These are phyloP conservation scores for Acipenser oxyrinchus DNA, from an alignment of 2,797 vertebrate genomes.

Conservation along the genomic window DNA sequence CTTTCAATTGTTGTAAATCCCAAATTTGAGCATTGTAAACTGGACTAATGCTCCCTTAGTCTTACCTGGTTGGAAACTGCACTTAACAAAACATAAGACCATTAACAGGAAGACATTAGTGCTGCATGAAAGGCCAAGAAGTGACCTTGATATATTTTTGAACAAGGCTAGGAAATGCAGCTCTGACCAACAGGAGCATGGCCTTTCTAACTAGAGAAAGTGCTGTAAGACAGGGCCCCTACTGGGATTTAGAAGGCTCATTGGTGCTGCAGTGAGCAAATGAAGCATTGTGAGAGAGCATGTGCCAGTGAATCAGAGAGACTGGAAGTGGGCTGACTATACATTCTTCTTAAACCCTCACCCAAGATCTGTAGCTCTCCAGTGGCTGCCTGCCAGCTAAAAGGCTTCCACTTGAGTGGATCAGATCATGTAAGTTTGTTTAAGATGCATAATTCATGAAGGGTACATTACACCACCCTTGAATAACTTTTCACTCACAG, in stretches of 20 bases:
- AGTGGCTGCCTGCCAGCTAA: slow-evolving; percentile 45
- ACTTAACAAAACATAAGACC: too few species aligned
- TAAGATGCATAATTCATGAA: slow-evolving; percentile 80
- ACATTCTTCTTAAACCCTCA: slow-evolving; percentile 30
- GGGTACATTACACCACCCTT: slow-evolving; percentile 55
- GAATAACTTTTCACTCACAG: slow-evolving; percentile 50
- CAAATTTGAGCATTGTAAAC: too few species aligned
- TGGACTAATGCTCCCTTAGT: too few species aligned
- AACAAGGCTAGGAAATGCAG: slow-evolving; percentile 32
- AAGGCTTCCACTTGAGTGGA: slow-evolving; percentile 57
- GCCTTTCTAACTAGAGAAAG: slow-evolving; percentile 44
- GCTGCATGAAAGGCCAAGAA: slow-evolving; percentile 21
- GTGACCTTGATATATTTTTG: slow-evolving; percentile 59
- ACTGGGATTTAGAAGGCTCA: slow-evolving; percentile 31
- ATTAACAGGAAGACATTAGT: not conserved
- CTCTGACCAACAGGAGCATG: slow-evolving; percentile 34
- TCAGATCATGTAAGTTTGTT: slow-evolving; percentile 66
- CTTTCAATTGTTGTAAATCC: too few species aligned
- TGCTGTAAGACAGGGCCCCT: slow-evolving; percentile 30
- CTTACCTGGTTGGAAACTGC: too few species aligned
- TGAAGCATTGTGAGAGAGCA: slow-evolving; percentile 27
- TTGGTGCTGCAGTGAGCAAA: slow-evolving; percentile 25
- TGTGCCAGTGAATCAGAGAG: slow-evolving; percentile 34
- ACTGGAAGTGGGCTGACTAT: slow-evolving; percentile 18
- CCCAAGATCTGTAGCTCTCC: slow-evolving; percentile 42